phyloP scores from a whole-genome alignment of 2,888 invertebrate species.

The Heliconius aoede region DNA sequence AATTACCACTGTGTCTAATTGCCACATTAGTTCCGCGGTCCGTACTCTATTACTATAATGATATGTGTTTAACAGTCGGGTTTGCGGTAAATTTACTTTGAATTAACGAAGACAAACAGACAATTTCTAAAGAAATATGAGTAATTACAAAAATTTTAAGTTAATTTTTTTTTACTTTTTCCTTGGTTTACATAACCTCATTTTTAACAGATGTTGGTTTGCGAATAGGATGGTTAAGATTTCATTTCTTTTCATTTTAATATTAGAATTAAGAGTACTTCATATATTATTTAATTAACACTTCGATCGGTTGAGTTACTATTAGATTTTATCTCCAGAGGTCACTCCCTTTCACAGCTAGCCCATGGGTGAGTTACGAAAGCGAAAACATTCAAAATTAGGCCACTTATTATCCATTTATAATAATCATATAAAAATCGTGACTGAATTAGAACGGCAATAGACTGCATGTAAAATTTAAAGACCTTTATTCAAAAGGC shows the following conservation, averaged over 20 bases:
- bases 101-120: constrained; percentile 7
- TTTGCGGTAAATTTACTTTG: constrained; percentile 10
- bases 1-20: background rate
- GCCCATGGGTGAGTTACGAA: background rate
- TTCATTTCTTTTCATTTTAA: too few species aligned
- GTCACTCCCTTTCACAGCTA: constrained; percentile 18
- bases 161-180: background rate
- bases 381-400: background rate
- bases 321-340: constrained; percentile 10
- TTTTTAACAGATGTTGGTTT: background rate
- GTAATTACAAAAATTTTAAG: background rate
- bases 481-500: constrained; percentile 1
- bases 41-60: background rate
- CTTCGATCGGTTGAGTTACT: background rate
- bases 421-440: constrained; percentile 10
- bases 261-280: too few species aligned
- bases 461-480: background rate
- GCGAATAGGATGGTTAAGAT: too few species aligned
- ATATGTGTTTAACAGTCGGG: background rate
- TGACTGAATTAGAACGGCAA: constrained; percentile 12
- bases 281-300: background rate
- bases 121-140: background rate
- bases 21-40: constrained; percentile 8
- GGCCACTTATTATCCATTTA: constrained; percentile 6
- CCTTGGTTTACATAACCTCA: background rate